Percentiles rank a stretch among this genome's conserved stretches.
phyloP scores from a whole-genome alignment of 2,888 invertebrate species.

The Apodemia zela region DNA sequence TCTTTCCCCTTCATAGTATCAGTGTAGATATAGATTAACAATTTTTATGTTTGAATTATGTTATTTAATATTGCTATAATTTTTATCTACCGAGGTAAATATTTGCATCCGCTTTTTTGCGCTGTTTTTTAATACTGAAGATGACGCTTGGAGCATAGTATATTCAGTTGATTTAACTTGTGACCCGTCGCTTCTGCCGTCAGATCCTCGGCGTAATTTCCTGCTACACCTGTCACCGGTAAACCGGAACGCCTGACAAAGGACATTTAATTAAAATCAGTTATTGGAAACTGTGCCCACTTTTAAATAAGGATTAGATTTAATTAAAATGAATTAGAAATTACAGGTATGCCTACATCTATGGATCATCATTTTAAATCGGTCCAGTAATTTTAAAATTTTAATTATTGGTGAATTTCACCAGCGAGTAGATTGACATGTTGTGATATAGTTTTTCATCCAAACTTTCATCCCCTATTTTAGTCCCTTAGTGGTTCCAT shows the following conservation, averaged over 20 bases:
- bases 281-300: constrained; percentile 37
- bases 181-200: constrained; percentile 10
- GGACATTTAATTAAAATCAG: constrained; percentile 48
- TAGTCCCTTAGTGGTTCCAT: too few species aligned
- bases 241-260: constrained; percentile 36
- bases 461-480: too few species aligned
- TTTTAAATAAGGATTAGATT: constrained; percentile 16
- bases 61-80: too few species aligned
- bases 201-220: constrained; percentile 38
- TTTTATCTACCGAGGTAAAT: too few species aligned
- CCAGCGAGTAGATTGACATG: too few species aligned
- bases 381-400: too few species aligned
- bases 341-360: background rate
- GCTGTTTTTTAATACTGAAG: background rate
- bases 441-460: too few species aligned
- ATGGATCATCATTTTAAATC: too few species aligned
- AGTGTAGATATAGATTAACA: too few species aligned
- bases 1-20: too few species aligned
- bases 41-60: too few species aligned
- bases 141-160: background rate
- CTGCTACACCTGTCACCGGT: constrained; percentile 42
- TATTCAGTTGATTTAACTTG: constrained; percentile 8
- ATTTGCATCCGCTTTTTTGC: background rate
- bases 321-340: background rate
- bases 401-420: too few species aligned